These are phyloP conservation scores for Hexactinellida sp. DNA, from an alignment of 37 sponge, comb jelly and placozoan species.

Conservation along the genomic window DNA sequence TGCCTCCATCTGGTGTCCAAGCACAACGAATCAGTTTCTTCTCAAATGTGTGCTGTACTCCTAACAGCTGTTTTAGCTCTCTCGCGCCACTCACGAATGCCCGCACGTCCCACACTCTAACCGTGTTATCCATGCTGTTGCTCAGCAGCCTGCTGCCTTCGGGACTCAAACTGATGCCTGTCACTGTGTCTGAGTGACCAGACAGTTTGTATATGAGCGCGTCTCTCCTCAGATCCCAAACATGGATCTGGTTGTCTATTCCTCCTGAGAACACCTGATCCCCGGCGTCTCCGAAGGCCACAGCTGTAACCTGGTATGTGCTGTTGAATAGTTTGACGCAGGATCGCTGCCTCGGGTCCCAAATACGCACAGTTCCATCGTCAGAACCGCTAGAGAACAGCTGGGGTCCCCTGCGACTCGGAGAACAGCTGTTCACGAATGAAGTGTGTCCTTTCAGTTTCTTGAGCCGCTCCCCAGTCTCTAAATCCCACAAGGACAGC, in stretches of 20 bases:
- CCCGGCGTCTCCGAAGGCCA: conserved; percentile 62
- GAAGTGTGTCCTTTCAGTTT: conserved; percentile 85
- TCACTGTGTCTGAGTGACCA: conserved; percentile 84
- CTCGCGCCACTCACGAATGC: conserved; percentile 78
- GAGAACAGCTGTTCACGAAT: conserved; percentile 71
- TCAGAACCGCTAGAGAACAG: conserved; percentile 76
- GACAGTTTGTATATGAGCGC: conserved; percentile 37
- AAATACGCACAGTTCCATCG: conserved; percentile 79
- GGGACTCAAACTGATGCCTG: conserved; percentile 63
- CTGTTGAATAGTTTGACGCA: conserved; percentile 56
- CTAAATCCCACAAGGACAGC: conserved; percentile 83
- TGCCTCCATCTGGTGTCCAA: conserved; percentile 82
- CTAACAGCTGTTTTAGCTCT: conserved; percentile 60
- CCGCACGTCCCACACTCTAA: conserved; percentile 83
- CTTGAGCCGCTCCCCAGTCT: conserved; percentile 61
- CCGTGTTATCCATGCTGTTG: conserved; percentile 91
- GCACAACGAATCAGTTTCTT: conserved; percentile 74
- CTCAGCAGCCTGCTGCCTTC: conserved; percentile 70
- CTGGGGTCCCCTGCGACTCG: conserved; percentile 42
- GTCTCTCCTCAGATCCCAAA: conserved; percentile 66
- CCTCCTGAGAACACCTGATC: conserved; percentile 81
- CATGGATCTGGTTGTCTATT: conserved; percentile 66
- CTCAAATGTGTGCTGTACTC: conserved; percentile 82
- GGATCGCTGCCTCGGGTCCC: conserved; percentile 60
- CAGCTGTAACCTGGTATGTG: conserved; percentile 84